Conservation (phyloP, 2,113 vertebrate genomes). For the Hoplias malabaricus region DNA sequence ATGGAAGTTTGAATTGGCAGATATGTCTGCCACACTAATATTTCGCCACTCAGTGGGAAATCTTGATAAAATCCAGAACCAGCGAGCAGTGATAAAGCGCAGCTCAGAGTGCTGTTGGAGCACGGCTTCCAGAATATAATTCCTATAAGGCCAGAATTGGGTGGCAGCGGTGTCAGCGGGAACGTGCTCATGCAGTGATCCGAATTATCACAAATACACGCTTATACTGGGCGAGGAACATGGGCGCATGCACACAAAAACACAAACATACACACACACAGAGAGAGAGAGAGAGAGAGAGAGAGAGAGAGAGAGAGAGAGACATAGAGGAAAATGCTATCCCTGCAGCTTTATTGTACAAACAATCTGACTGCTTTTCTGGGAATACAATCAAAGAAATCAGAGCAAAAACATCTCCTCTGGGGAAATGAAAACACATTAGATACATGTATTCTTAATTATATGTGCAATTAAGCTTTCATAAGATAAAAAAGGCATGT, state of each 20-base stretch:
- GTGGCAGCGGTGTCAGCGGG: conserved; percentile 63
- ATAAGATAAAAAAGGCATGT: conserved; percentile 30
- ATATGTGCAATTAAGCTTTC: conserved; percentile 45
- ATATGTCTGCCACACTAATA: conserved; percentile 75
- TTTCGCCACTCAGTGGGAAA: conserved; percentile 75
- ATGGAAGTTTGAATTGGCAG: conserved; percentile 78
- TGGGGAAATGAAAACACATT: conserved; percentile 47
- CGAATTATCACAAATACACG: conserved; percentile 53
- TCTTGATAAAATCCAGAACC: conserved; percentile 71
- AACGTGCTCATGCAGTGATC: conserved; percentile 56
- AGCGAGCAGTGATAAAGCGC: conserved; percentile 56
- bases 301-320: conserved; percentile 39
- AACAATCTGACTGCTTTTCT: conserved; percentile 51
- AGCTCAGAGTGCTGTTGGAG: conserved; percentile 62
- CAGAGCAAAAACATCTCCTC: conserved; percentile 47
- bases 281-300: conserved; percentile 44
- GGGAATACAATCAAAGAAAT: conserved; percentile 54
- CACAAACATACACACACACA: conserved; percentile 43
- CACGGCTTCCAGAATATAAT: conserved; percentile 65
- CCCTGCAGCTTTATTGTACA: conserved; percentile 42
- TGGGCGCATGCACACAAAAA: conserved; percentile 29
- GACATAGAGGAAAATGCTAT: conserved; percentile 10
- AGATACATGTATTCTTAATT: conserved; percentile 47
- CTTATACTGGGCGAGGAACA: conserved; percentile 33
- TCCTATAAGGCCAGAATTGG: conserved; percentile 67